Percentiles rank a stretch among this genome's conserved stretches.
Evolutionary conservation across 2,888 invertebrate species (phyloP).

Genomic region (Torymus aiolomorphi): DNA sequence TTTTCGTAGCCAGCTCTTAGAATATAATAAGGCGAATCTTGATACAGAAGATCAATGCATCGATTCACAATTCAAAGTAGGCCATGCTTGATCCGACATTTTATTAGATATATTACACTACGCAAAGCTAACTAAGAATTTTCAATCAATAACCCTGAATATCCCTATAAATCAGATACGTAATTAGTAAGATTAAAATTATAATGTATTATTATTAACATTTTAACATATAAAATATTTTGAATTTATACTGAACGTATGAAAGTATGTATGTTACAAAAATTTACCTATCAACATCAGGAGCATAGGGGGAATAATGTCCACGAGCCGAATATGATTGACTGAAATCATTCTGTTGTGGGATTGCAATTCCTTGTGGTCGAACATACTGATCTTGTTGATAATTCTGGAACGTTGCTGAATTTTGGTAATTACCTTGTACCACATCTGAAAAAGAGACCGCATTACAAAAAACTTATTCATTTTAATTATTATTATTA

Average conservation of each 20-base stretch:
- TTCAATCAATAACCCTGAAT: no score
- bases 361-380: constrained; percentile 71
- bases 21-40: no score
- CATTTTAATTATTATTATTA: constrained; percentile 3
- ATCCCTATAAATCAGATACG: no score
- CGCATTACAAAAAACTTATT: neutral
- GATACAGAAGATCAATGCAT: no score
- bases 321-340: constrained; percentile 76
- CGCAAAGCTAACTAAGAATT: no score
- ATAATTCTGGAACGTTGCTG: constrained; percentile 76
- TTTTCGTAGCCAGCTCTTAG: no score
- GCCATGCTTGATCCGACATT: no score
- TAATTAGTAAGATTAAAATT: no score
- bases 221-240: neutral
- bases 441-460: constrained; percentile 74
- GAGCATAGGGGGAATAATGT: constrained; percentile 76
- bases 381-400: constrained; percentile 76
- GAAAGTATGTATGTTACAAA: neutral
- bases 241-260: no score
- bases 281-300: constrained; percentile 72
- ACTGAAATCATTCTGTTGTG: constrained; percentile 75
- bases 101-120: no score
- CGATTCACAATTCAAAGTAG: no score
- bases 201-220: no score
- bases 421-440: constrained; percentile 73